A percentile compares a stretch with the other conserved stretches of the same genome.
Conservation (phyloP, 2,113 vertebrate genomes). For the Merops nubicus region DNA sequence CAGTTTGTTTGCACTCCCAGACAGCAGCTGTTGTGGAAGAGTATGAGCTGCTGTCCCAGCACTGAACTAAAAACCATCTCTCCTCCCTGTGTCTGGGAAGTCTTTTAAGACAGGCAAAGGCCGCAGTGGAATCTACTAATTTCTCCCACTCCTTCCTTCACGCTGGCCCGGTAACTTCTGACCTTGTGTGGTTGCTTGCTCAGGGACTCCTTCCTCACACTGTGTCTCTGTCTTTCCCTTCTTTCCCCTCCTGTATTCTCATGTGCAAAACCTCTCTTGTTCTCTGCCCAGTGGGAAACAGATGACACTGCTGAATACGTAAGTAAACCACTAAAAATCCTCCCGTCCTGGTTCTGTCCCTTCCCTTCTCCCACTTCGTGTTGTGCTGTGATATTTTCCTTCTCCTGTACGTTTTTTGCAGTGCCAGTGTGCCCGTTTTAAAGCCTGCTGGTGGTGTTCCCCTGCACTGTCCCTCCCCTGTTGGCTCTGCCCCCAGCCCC, state of each 20-base stretch:
- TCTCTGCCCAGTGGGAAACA: constrained; percentile 94
- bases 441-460: neutral
- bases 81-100: neutral
- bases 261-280: constrained; percentile 76
- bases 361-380: neutral
- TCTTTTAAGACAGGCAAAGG: constrained; percentile 21
- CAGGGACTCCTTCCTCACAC: constrained; percentile 72
- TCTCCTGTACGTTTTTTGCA: neutral
- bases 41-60: neutral
- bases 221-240: constrained; percentile 76
- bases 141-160: constrained; percentile 39
- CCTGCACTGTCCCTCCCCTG: neutral
- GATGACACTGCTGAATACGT: constrained; percentile 98
- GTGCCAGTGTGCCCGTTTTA: neutral
- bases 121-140: constrained; percentile 20
- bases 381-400: constrained; percentile 43
- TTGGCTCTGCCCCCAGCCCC: neutral
- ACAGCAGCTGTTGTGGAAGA: neutral
- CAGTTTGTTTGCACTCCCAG: neutral
- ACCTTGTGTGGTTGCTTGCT: constrained; percentile 50
- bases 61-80: neutral
- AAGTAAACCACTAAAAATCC: constrained; percentile 74
- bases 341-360: neutral
- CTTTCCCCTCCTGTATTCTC: constrained; percentile 79
- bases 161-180: constrained; percentile 40